Conservation (phyloP, 2,888 invertebrate genomes). For the Sesia bembeciformis region DNA sequence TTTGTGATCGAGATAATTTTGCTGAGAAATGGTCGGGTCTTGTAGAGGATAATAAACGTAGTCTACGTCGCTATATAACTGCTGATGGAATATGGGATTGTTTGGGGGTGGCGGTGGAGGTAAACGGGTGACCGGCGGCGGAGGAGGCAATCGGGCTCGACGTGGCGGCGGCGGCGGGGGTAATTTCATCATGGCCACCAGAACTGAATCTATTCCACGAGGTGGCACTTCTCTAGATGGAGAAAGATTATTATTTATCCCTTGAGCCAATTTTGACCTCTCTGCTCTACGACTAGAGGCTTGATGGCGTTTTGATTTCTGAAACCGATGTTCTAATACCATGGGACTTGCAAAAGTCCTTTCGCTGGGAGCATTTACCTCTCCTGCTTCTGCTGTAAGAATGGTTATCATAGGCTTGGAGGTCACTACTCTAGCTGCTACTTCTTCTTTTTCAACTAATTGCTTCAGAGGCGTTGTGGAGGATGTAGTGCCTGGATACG, state of each 20-base stretch:
- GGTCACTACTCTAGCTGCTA: constrained; percentile 83
- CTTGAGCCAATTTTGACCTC: constrained; percentile 75
- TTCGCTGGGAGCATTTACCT: constrained; percentile 77
- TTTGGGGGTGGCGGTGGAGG: constrained; percentile 85
- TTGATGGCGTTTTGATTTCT: constrained; percentile 65
- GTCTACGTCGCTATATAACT: constrained; percentile 92
- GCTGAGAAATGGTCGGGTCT: constrained; percentile 91
- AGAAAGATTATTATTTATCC: constrained; percentile 57
- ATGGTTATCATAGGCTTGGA: constrained; percentile 85
- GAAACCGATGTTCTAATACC: constrained; percentile 64
- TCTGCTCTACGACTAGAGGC: constrained; percentile 75
- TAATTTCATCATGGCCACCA: constrained; percentile 76
- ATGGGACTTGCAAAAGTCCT: constrained; percentile 67
- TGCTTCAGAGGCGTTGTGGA: constrained; percentile 27
- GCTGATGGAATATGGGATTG: constrained; percentile 90
- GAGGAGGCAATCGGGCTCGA: constrained; percentile 79
- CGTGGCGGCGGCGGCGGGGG: constrained; percentile 73
- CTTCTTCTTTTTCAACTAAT: constrained; percentile 74
- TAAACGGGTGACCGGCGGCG: constrained; percentile 76
- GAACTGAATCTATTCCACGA: constrained; percentile 57
- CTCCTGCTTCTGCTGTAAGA: constrained; percentile 83
- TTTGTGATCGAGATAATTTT: constrained; percentile 93
- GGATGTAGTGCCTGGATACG: constrained; percentile 71
- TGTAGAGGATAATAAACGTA: constrained; percentile 93
- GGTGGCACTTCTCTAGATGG: constrained; percentile 56